Evolutionary conservation across 2,113 vertebrate species (phyloP), one percentile per base, ranked within the genome.

Genomic region (Microcebus griseorufus): DNA sequence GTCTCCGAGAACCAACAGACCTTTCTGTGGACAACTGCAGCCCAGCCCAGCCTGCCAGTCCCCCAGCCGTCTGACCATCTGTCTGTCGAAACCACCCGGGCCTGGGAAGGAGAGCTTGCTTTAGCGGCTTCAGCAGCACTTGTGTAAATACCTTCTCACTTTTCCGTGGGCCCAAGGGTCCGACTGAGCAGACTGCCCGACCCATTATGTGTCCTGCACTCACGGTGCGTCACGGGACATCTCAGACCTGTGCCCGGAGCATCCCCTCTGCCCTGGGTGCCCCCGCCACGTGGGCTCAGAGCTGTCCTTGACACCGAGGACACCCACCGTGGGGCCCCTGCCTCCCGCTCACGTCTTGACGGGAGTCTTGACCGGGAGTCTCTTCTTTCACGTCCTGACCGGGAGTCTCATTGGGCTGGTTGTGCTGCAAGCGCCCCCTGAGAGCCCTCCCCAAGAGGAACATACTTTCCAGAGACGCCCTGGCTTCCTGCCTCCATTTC

Each of bases 71-170:
- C 96, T 80, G 22, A 91, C 97, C 89, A 80, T 93, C 97, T 88
- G 42, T 97, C 97, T 70, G 32, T 97, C 94, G 76, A 90, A 96
- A 97, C 93, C 90, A 96, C 92, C 88, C 96, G 96, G 95, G 97
- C 93, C 88, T 95, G 83, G 86, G 86, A 82, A 98, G 82, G 51
- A 69, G 67, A 93, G 69, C 92, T 95, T 96, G 83, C 95, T 98
- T 96, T 96, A 73, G 67, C 97, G 69, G 72, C 94, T 95, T 95
- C 97, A 94, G 75, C 95, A 97, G 90, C 97, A 97, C 94, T 98
- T 67, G n/a, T 99, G 99, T 99, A 99, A 98, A 99, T 99, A 98
- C 98, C 96, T 88, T 92, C 88, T 97, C 96, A 97, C 98, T 99
- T 98, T 88, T 97, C 97, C 94, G 95, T 98, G 97, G 97, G 93